Conservation (phyloP, 2,888 invertebrate species). For the Drosophila conformis region DNA sequence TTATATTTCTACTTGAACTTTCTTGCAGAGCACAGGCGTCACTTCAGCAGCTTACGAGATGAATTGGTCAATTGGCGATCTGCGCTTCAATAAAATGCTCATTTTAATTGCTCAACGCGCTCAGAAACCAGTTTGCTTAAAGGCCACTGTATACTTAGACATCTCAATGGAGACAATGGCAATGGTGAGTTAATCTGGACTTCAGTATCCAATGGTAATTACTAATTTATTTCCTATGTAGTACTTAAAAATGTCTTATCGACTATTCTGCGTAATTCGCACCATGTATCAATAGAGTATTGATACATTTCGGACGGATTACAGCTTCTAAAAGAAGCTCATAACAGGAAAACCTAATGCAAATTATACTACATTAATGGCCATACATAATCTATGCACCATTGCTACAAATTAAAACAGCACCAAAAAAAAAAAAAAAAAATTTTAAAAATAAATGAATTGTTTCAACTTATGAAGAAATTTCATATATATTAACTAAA, state of each 20-base stretch:
- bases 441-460: not conserved
- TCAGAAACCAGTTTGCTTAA: conserved; percentile 65
- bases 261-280: conserved; percentile 68
- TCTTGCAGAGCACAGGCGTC: conserved; percentile 60
- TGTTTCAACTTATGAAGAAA: not conserved
- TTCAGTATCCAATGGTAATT: no score
- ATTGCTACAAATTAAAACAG: not conserved
- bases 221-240: conserved; percentile 12
- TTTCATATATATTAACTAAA: not conserved
- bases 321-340: not conserved
- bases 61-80: conserved; percentile 53
- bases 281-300: conserved; percentile 69
- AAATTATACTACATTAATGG: not conserved
- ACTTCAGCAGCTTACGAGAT: conserved; percentile 59
- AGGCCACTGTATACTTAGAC: conserved; percentile 66
- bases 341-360: not conserved
- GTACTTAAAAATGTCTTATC: conserved; percentile 71
- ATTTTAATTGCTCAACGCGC: conserved; percentile 66
- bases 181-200: conserved; percentile 43
- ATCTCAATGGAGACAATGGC: conserved; percentile 75
- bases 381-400: not conserved
- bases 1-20: not conserved
- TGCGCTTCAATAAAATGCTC: conserved; percentile 61
- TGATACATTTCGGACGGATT: no score
- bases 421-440: not conserved